Percentiles rank a stretch among this genome's conserved stretches.
Conservation (phyloP, 1,140 invertebrate species). For the Xylocopa sonorina region DNA sequence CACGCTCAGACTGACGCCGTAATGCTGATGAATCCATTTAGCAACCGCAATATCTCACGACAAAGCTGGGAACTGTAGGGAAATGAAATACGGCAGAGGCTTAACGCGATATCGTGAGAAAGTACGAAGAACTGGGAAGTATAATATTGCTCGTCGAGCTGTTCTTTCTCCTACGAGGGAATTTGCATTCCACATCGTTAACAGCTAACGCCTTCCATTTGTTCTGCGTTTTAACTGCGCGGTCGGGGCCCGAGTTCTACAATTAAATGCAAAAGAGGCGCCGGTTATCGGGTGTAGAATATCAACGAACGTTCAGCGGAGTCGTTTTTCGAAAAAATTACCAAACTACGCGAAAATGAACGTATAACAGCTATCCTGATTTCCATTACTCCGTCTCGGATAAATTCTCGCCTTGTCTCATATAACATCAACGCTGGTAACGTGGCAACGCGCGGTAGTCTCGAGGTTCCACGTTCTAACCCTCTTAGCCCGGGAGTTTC, state of each 20-base stretch:
- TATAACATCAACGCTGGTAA: constrained; percentile 28
- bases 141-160: constrained; percentile 44
- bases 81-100: constrained; percentile 35
- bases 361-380: no score
- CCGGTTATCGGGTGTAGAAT: no score
- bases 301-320: no score
- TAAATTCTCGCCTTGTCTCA: constrained; percentile 31
- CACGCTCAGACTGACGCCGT: constrained; percentile 63
- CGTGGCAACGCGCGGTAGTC: constrained; percentile 46
- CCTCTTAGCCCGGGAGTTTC: constrained; percentile 12
- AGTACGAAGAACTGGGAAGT: constrained; percentile 13
- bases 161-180: constrained; percentile 29
- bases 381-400: background rate
- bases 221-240: background rate
- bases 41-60: constrained; percentile 70
- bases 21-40: constrained; percentile 78
- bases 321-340: no score
- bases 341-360: no score
- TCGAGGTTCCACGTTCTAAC: constrained; percentile 34
- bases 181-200: constrained; percentile 45
- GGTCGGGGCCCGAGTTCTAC: background rate
- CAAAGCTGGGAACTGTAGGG: constrained; percentile 48
- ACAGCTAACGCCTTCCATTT: constrained; percentile 5
- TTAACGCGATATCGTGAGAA: constrained; percentile 23
- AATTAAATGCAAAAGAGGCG: no score